Percentiles rank a stretch among this genome's conserved stretches.
These are phyloP conservation scores for Cephalopachus bancanus DNA, from an alignment of 2,797 vertebrate genomes.

Conservation along the genomic window DNA sequence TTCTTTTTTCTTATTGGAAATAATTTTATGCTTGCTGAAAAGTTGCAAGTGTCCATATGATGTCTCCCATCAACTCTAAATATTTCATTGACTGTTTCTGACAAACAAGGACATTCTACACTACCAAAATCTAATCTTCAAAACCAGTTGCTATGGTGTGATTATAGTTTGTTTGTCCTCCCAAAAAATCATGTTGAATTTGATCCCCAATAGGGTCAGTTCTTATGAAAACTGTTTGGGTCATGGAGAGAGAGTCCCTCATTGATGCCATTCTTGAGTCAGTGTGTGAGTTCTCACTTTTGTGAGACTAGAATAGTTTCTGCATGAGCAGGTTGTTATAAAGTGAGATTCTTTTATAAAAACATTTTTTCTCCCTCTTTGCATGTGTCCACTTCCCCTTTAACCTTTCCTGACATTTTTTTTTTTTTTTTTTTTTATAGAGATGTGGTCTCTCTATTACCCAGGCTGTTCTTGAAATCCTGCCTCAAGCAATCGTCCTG, in stretches of 20 bases:
- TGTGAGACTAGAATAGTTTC: background rate
- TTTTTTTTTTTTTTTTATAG: too few relatives aligned
- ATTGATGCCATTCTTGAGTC: background rate
- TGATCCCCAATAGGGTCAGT: background rate
- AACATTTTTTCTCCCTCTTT: background rate
- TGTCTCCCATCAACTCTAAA: background rate
- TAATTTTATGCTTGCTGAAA: background rate
- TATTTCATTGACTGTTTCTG: background rate
- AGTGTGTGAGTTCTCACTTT: background rate
- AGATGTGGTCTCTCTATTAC: too few relatives aligned
- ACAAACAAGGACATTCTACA: background rate
- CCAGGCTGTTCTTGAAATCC: too few relatives aligned
- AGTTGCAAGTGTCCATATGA: background rate
- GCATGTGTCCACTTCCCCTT: background rate
- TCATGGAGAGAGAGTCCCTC: background rate
- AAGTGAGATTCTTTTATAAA: background rate
- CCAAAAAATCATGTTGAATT: background rate
- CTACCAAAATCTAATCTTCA: background rate
- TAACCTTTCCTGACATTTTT: background rate
- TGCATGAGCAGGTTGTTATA: background rate
- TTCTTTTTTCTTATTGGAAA: constrained; percentile 13
- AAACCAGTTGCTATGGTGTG: background rate
- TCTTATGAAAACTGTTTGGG: background rate
- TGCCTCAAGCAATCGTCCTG: too few relatives aligned
- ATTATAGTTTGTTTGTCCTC: background rate